Evolutionary conservation across 2,888 invertebrate species (phyloP), one percentile per base, ranked within the genome.

Genomic region (Psococerastis gibbosa): DNA sequence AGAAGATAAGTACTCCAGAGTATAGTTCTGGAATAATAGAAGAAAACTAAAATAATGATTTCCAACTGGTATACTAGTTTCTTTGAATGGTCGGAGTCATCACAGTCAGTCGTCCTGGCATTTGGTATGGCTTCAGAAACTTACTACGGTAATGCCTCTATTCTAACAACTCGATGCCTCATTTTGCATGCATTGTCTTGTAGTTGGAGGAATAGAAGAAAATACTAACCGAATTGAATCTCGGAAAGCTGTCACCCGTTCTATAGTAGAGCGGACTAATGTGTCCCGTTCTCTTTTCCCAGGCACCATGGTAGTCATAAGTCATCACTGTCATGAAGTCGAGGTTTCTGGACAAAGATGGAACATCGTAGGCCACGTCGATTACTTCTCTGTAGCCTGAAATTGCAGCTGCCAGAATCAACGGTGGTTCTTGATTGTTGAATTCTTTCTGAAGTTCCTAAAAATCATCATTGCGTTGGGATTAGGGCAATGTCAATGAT

Each of bases 371-470:
- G 0, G 83, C 88, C 9, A 75, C 71, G 47, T 80, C 80, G 38
- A 92, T 87, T 1, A 91, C 84, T 62, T 88, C 85, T 53, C 84
- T 83, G 56, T 91, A 89, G 0, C 91, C 89, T 0, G 89, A 88
- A 35, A 91, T 69, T 0, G 87, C 78, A 0, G 84, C 77, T 1
- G 87, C 83, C 22, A 92, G 59, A 33, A 77, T 69, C 56, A 89
- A 66, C n/a, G 69, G 71, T 2, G 76, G 73, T 15, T 60, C 64
- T 51, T 78, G 72, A 44, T 62, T 61, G 38, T 69, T 62, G 51
- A 82, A 72, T 34, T 73, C 77, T 48, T 63, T 61, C 20, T 70
- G 67, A 47, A 83, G 52, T 62, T 82, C 80, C 71, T 77, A 52
- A 16, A 44, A 35, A 43, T 3, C 17, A 42, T 17, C n/a, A n/a